A percentile compares a stretch with the other conserved stretches of the same genome.
These are phyloP conservation scores for Heliothis virescens DNA, from an alignment of 1,140 invertebrate species.

Conservation along the genomic window DNA sequence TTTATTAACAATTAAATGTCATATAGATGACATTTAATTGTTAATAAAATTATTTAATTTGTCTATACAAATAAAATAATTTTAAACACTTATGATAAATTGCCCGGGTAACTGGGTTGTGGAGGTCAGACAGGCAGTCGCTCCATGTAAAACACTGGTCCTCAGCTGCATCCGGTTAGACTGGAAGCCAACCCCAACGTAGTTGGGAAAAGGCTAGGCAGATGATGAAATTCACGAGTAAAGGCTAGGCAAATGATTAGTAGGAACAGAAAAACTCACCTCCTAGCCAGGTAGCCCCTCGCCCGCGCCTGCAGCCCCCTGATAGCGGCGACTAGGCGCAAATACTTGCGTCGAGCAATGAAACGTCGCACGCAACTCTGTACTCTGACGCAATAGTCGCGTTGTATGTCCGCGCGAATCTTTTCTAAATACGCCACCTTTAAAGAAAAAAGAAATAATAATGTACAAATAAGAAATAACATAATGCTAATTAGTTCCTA, in stretches of 20 bases:
- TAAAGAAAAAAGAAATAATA: no score
- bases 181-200: no score
- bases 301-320: conserved; percentile 91
- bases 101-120: no score
- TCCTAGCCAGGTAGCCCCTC: conserved; percentile 92
- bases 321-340: conserved; percentile 88
- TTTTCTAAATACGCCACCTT: conserved; percentile 99
- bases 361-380: conserved; percentile 96
- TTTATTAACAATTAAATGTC: no score
- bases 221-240: no score
- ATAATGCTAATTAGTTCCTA: no score
- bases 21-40: not conserved
- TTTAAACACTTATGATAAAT: not conserved
- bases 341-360: conserved; percentile 91
- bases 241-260: not conserved
- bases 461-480: no score
- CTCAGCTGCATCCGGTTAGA: no score
- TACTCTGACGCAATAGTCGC: conserved; percentile 95
- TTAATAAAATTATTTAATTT: no score
- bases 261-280: conserved; percentile 66
- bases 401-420: conserved; percentile 94
- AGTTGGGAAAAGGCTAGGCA: no score
- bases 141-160: no score
- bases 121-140: not conserved
- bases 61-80: no score